A percentile compares a stretch with the other conserved stretches of the same genome.
Conservation (phyloP, 2,113 vertebrate species). For the Nymphicus hollandicus region DNA sequence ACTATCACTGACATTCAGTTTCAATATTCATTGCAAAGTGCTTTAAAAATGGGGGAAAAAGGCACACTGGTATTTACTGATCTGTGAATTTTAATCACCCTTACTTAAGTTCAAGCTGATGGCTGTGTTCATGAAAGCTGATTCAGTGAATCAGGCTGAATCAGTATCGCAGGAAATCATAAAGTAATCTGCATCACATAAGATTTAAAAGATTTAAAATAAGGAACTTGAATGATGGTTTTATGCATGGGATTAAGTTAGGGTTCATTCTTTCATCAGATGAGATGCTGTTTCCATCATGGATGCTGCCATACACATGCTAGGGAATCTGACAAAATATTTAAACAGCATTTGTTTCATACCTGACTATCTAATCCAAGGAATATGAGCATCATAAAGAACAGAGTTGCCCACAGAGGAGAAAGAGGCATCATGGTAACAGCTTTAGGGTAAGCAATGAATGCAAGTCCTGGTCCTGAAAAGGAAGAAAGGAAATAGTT, state of each 20-base stretch:
- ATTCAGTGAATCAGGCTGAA: neutral
- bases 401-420: conserved; percentile 93
- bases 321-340: neutral
- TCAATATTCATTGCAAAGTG: neutral
- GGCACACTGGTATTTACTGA: neutral
- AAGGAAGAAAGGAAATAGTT: neutral
- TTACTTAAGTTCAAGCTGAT: neutral
- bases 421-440: conserved; percentile 99
- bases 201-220: neutral
- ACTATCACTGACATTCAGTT: neutral
- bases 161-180: neutral
- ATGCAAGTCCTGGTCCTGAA: conserved; percentile 93
- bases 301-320: neutral
- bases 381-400: conserved; percentile 99
- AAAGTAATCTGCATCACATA: neutral
- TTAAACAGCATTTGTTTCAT: neutral
- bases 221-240: neutral
- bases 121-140: neutral
- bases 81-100: neutral
- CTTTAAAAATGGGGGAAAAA: neutral
- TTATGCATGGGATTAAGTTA: neutral
- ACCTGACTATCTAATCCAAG: conserved; percentile 98
- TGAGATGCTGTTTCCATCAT: neutral
- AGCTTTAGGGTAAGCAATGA: conserved; percentile 97
- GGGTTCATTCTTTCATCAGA: neutral